Conservation (phyloP, 1,140 invertebrate genomes). For the Metopolophium dirhodum region DNA sequence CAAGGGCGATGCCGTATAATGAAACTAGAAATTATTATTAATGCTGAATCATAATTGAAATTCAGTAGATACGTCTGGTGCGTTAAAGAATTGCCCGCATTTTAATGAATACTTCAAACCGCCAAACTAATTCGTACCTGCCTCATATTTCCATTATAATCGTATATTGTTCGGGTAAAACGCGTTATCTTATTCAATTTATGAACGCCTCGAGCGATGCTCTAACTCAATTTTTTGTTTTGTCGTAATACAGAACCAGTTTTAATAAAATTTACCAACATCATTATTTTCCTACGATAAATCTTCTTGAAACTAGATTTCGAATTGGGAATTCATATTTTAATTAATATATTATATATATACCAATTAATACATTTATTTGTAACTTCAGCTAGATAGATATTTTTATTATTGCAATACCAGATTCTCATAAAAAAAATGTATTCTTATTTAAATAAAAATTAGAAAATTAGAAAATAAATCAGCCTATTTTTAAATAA, state of each 20-base stretch:
- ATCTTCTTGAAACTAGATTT: neutral
- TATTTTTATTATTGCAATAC: neutral
- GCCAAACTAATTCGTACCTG: neutral
- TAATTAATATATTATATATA: no score
- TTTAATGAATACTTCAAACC: conserved; percentile 3
- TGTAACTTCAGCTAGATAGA: neutral
- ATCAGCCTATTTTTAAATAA: neutral
- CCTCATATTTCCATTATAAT: neutral
- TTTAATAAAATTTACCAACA: neutral
- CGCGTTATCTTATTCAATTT: neutral
- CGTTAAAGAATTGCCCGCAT: neutral
- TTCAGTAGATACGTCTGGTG: conserved; percentile 19
- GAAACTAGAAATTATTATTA: conserved; percentile 51
- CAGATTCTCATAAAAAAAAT: neutral
- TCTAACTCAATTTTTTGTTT: neutral
- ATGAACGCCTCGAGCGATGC: neutral
- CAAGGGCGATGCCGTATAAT: neutral
- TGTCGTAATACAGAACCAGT: neutral
- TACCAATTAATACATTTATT: neutral
- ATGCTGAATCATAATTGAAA: conserved; percentile 43
- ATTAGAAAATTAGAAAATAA: neutral
- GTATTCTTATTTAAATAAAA: neutral
- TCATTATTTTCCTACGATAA: neutral
- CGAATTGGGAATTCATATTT: neutral
- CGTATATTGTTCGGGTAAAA: neutral